Conservation (phyloP, 2,113 vertebrate species). For the Onychorhynchus coronatus region DNA sequence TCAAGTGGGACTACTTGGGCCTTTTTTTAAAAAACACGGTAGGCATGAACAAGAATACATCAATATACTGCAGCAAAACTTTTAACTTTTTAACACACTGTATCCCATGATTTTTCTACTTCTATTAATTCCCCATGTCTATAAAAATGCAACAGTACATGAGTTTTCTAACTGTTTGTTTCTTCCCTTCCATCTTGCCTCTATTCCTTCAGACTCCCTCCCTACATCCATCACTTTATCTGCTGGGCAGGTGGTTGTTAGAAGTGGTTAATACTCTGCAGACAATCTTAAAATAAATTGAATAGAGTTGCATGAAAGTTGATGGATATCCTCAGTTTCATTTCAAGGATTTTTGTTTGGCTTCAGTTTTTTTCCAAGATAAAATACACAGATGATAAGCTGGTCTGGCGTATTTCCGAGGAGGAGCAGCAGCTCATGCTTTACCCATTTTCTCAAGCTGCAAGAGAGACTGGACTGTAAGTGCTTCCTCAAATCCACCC, state of each 20-base stretch:
- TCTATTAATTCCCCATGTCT: neutral
- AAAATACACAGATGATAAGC: neutral
- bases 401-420: neutral
- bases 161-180: neutral
- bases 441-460: neutral
- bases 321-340: neutral
- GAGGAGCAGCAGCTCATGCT: neutral
- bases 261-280: neutral
- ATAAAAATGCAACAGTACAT: neutral
- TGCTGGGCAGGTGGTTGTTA: neutral
- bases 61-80: neutral
- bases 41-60: neutral
- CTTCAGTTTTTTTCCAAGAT: neutral
- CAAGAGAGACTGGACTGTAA: neutral
- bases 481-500: neutral
- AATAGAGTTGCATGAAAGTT: neutral
- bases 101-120: neutral
- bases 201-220: neutral
- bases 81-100: neutral
- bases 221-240: neutral
- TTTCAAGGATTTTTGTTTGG: neutral
- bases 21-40: neutral
- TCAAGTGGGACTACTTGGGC: neutral
- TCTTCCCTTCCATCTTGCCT: neutral
- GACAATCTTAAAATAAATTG: neutral